Evolutionary conservation across 1,140 invertebrate species (phyloP).

Genomic region (Tenebrio molitor): DNA sequence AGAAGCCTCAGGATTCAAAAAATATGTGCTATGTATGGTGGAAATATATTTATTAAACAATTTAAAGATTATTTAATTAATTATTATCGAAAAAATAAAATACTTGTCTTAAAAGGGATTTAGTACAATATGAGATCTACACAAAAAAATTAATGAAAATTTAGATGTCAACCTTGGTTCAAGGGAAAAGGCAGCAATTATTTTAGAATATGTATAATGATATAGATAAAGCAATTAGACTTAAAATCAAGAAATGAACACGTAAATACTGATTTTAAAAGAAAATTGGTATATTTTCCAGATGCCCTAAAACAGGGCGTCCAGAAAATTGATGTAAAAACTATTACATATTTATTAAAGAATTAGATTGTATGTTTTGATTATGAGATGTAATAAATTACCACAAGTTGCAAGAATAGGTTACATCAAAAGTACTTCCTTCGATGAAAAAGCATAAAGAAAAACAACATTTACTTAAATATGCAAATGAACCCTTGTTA

Average conservation of each 20-base stretch:
- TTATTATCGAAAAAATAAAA: constrained; percentile 10
- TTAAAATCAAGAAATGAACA: too few species aligned
- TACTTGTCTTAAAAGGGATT: constrained; percentile 2
- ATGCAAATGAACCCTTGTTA: too few species aligned
- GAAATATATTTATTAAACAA: too few species aligned
- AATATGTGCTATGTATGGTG: not conserved
- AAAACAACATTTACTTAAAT: too few species aligned
- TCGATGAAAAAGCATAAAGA: too few species aligned
- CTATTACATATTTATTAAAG: not conserved
- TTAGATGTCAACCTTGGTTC: constrained; percentile 8
- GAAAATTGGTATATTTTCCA: not conserved
- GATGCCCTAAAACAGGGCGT: not conserved
- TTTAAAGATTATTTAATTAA: constrained; percentile 14
- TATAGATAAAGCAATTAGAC: not conserved
- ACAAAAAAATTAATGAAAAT: constrained; percentile 10
- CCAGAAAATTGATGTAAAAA: too few species aligned
- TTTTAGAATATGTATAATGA: constrained; percentile 1
- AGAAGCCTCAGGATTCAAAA: constrained; percentile 11
- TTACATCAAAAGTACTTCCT: too few species aligned
- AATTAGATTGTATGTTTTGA: not conserved
- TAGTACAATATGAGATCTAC: constrained; percentile 10
- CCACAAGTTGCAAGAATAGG: too few species aligned
- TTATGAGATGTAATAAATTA: too few species aligned
- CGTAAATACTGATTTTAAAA: not conserved
- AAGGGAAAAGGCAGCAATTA: constrained; percentile 4